A percentile compares a stretch with the other conserved stretches of the same genome.
phyloP scores from a whole-genome alignment of 2,797 vertebrate species.

The Betta splendens region DNA sequence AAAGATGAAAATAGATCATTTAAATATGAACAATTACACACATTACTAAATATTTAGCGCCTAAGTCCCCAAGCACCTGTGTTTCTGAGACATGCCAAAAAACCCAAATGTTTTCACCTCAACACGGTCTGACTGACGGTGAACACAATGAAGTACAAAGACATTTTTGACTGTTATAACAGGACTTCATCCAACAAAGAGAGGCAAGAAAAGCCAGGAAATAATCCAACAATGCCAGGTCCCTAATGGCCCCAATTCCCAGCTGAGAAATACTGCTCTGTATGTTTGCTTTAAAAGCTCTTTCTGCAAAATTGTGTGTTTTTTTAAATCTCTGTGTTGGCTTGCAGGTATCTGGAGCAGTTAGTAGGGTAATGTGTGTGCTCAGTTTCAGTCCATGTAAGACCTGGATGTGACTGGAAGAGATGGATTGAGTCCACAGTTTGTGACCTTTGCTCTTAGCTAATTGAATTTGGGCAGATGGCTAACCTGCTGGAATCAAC shows the following conservation, averaged over 20 bases:
- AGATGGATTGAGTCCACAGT: too few relatives aligned
- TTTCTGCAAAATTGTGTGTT: slow-evolving; percentile 27
- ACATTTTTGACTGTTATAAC: slow-evolving; percentile 12
- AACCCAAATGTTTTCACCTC: background rate
- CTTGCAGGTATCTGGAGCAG: slow-evolving; percentile 42
- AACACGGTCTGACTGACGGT: background rate
- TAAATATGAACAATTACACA: too few relatives aligned
- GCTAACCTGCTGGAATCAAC: slow-evolving; percentile 13
- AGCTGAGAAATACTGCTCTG: slow-evolving; percentile 17
- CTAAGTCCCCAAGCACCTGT: background rate
- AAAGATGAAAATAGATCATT: too few relatives aligned
- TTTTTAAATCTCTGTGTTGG: slow-evolving; percentile 30
- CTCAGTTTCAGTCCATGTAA: slow-evolving; percentile 24
- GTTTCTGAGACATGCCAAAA: background rate
- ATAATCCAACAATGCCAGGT: slow-evolving; percentile 14
- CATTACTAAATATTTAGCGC: rapidly evolving
- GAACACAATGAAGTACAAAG: background rate
- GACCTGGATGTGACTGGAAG: slow-evolving; percentile 26
- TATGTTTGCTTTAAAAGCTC: slow-evolving; percentile 36
- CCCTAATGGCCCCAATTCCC: slow-evolving; percentile 28
- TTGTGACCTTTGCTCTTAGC: slow-evolving; percentile 47
- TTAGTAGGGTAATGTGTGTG: slow-evolving; percentile 18
- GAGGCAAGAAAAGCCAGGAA: slow-evolving; percentile 13
- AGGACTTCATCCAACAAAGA: slow-evolving; percentile 28
- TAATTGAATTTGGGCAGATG: slow-evolving; percentile 51